A percentile compares a stretch with the other conserved stretches of the same genome.
Conservation (phyloP, 2,113 vertebrate genomes). For the Phalacrocorax aristotelis region DNA sequence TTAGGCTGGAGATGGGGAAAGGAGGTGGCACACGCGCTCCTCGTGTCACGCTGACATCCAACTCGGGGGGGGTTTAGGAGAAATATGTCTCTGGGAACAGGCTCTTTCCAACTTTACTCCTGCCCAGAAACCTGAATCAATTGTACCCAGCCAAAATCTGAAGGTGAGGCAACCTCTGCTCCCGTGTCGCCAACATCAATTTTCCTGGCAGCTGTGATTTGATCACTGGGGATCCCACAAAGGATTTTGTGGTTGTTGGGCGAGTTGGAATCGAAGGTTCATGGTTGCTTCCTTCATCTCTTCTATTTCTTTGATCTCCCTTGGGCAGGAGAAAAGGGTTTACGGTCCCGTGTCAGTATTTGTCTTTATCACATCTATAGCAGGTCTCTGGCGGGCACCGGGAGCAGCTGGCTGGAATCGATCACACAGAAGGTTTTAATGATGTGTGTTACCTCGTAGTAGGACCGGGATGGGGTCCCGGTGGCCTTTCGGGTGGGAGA, state of each 20-base stretch:
- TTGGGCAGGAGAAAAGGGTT: background rate
- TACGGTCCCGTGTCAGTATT: background rate
- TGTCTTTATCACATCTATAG: background rate
- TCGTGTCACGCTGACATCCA: background rate
- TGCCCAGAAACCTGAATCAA: background rate
- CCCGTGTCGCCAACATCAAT: rapidly evolving
- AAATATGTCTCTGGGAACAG: background rate
- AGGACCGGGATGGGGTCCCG: background rate
- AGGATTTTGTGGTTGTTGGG: background rate
- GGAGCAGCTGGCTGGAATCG: background rate
- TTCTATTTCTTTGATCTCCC: background rate
- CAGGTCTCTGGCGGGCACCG: rapidly evolving
- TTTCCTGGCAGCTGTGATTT: background rate
- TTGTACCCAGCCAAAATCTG: background rate
- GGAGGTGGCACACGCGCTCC: background rate
- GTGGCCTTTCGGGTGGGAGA: background rate
- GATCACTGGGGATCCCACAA: background rate
- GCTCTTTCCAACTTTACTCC: background rate
- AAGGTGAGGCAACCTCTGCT: background rate
- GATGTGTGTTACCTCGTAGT: background rate
- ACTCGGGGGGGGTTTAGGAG: background rate
- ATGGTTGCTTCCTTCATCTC: background rate
- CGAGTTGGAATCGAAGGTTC: background rate
- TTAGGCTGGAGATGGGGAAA: background rate
- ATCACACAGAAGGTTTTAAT: background rate